Evolutionary conservation across 2,113 vertebrate genomes (phyloP).

Genomic region (Anser brachyrhynchus): DNA sequence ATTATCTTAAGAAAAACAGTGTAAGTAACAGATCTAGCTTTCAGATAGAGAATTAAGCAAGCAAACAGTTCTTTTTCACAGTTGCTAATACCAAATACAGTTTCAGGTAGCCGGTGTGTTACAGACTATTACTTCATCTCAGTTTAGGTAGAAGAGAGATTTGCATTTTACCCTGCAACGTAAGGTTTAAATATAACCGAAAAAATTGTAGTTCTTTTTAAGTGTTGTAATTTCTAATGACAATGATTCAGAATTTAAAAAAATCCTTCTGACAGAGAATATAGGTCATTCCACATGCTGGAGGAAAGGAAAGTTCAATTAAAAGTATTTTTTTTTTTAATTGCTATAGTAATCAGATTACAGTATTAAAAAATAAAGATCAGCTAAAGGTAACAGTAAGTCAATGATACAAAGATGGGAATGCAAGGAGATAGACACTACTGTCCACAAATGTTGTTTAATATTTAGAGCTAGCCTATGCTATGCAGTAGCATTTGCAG

Average conservation of each 20-base stretch:
- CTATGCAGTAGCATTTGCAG: not conserved
- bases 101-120: not conserved
- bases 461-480: not conserved
- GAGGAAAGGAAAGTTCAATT: not conserved
- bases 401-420: rapidly evolving
- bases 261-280: not conserved
- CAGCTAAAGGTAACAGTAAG: not conserved
- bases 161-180: not conserved
- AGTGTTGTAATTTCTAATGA: not conserved
- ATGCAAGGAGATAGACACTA: not conserved
- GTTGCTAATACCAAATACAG: not conserved
- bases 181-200: not conserved
- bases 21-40: not conserved
- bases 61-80: not conserved
- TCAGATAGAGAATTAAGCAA: not conserved
- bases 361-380: not conserved
- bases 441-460: not conserved
- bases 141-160: not conserved
- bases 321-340: not conserved
- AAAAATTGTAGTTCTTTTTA: not conserved
- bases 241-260: not conserved
- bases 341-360: not conserved
- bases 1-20: not conserved
- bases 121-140: not conserved
- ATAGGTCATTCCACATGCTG: not conserved